Evolutionary conservation across 2,797 vertebrate genomes (phyloP), one percentile per base, ranked within the genome.

Genomic region (Margarornis squamiger): DNA sequence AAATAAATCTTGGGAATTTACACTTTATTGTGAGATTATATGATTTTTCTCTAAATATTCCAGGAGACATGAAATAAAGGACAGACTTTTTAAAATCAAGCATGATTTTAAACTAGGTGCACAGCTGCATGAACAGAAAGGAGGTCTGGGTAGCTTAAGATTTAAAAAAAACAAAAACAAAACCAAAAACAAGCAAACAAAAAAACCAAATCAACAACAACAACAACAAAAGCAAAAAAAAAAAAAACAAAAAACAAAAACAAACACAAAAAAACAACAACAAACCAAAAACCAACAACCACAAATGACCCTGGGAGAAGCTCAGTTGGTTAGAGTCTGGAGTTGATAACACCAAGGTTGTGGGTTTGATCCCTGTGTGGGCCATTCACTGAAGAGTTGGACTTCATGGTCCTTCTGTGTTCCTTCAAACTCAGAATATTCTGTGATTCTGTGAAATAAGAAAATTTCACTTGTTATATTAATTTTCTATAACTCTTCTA

Each of bases 1-100:
- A 61, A 58, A 91, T 95, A 27, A 86, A 81, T 88, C 30, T 74
- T 65, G 38, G 49, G 38, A 94, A 92, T 36, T 93, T 94, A 80
- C 8, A 43, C 12, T 77, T 32, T 62, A 55, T 17, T 24, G 16
- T 59, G 66, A 71, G 22, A 79, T 63, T 93, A 81, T 92, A 74
- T 66, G 6, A 45, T 51, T 93, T 78, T 3, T 46, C 19, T 72
- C 84, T 81, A 72, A 95, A 81, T 67, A 93, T 88, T 93, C 21
- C 34, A 58, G 32, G 39, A 12, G 90, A 87, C 24, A 45, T 27
- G 15, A 87, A 93, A 72, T n/a, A 76, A 83, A 32, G 19, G 55
- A 70, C 57, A 61, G 4, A 57, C 21, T 92, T 62, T 23, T 46
- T 63, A 75, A 72, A 88, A 67, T 15, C 2, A 6, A 78, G 3